These are phyloP conservation scores for Drosophila nr. perissopoda DNA, from an alignment of 2,888 invertebrate species.

Conservation along the genomic window DNA sequence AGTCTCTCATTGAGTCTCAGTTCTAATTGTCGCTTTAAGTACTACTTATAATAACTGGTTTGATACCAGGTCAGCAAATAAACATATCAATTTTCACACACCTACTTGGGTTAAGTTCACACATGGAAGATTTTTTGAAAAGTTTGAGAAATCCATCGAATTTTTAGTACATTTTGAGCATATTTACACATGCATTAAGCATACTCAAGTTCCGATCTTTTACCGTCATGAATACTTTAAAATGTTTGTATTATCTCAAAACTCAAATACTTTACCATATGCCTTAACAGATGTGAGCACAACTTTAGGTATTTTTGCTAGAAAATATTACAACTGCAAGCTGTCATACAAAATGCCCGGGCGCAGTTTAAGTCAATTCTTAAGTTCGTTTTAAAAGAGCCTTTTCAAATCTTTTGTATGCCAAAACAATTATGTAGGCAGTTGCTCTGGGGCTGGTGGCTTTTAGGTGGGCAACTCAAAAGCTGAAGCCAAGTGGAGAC, in stretches of 20 bases:
- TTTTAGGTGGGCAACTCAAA: conserved; percentile 56
- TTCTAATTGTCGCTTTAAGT: conserved; percentile 33
- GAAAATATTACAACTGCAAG: background rate
- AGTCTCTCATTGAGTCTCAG: conserved; percentile 33
- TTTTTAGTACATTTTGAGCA: background rate
- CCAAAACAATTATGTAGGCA: conserved; percentile 49
- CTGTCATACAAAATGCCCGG: background rate
- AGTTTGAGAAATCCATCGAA: background rate
- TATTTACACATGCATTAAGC: background rate
- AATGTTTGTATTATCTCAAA: background rate
- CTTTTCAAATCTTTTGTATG: conserved; percentile 55
- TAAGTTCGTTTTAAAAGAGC: conserved; percentile 22
- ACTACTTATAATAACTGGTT: conserved; percentile 10
- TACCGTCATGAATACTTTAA: background rate
- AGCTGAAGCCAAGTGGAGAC: conserved; percentile 63
- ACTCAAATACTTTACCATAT: background rate
- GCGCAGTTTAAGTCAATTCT: conserved; percentile 22
- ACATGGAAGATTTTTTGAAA: background rate
- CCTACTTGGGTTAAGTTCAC: conserved; percentile 16
- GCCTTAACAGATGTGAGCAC: background rate
- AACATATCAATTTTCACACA: background rate
- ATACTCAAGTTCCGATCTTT: background rate
- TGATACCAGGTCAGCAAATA: background rate
- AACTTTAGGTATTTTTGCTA: background rate
- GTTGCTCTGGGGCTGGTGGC: conserved; percentile 22